Evolutionary conservation across 2,797 vertebrate species (phyloP), one percentile per base, ranked within the genome.

Genomic region (Numenius phaeopus): DNA sequence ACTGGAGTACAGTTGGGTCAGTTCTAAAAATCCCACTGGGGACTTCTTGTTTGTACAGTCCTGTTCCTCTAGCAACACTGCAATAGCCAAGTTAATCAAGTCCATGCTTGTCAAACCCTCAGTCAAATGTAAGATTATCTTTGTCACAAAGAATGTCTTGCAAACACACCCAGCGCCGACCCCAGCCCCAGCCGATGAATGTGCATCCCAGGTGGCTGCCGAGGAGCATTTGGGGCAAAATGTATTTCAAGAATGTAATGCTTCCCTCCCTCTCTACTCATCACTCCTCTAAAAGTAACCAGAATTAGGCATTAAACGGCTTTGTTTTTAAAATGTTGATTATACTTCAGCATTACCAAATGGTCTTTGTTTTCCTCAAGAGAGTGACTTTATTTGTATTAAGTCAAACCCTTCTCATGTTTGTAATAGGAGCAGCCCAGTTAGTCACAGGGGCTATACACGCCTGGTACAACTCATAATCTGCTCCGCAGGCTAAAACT

Each of bases 71-170:
- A 62, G 39, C 67, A 85, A 8, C 52, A 3, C 54, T 11, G 37
- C 47, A 44, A 9, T 13, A 47, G 80, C 86, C 82, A 61, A 75
- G 42, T 26, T 55, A n/a, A 65, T 50, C 44, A 11, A 61, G 32
- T 2, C 64, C 3, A 0, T 64, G 49, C 69, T 61, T 32, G 44
- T 89, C 13, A 2, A 71, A 59, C 29, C 27, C 54, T 79, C 76
- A 64, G 67, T 77, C 44, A 71, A 54, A 70, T 11, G 23, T 2
- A 32, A 49, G 39, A 90, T 96, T 67, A 47, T 49, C 91, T 91
- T 65, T 72, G 61, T 83, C 76, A 55, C 58, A 76, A 94, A 86
- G 87, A 91, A 90, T 81, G 89, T 42, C 42, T 47, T 81, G 69
- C 69, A 65, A 77, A 49, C 89, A 80, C 90, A 85, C 40, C 76